phyloP scores from a whole-genome alignment of 37 sponge, comb jelly and placozoan genomes.

The Axinella damicornis region DNA sequence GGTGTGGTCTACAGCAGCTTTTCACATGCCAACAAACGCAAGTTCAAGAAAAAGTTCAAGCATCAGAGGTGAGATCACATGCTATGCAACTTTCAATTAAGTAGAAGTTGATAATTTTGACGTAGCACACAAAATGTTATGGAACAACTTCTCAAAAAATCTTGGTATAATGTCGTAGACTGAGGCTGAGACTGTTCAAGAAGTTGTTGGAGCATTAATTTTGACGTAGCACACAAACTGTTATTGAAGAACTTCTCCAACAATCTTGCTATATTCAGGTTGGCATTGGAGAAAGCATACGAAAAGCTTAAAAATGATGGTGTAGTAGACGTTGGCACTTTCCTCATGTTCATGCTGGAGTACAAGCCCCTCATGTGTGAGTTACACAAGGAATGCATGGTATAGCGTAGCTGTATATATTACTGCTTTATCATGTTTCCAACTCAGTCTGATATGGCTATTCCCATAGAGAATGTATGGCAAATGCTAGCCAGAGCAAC shows the following conservation, averaged over 20 bases:
- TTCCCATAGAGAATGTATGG: too few relatives aligned
- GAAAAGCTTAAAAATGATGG: not conserved
- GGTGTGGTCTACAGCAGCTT: slow-evolving; percentile 73
- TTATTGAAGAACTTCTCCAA: not conserved
- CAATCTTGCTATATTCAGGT: slow-evolving; percentile 1
- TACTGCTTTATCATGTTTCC: too few relatives aligned
- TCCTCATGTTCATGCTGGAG: slow-evolving; percentile 40
- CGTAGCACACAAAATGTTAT: too few relatives aligned
- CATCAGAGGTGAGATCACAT: slow-evolving; percentile 55
- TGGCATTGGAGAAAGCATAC: slow-evolving; percentile 54
- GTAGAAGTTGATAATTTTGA: too few relatives aligned
- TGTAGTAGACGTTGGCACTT: slow-evolving; percentile 38
- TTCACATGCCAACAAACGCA: slow-evolving; percentile 46
- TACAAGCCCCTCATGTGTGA: slow-evolving; percentile 64
- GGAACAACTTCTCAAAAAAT: too few relatives aligned
- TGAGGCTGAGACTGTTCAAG: too few relatives aligned
- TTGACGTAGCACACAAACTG: not conserved
- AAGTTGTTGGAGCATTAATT: slow-evolving; percentile 57
- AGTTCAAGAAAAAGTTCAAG: slow-evolving; percentile 71
- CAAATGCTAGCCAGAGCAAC: too few relatives aligned
- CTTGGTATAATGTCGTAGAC: too few relatives aligned
- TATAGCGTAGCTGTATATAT: too few relatives aligned
- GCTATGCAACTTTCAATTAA: too few relatives aligned
- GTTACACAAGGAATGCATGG: not conserved
- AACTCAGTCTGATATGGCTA: too few relatives aligned